A percentile compares a stretch with the other conserved stretches of the same genome.
These are phyloP conservation scores for Drosophila obscura DNA, from an alignment of 1,140 invertebrate genomes.

Conservation along the genomic window DNA sequence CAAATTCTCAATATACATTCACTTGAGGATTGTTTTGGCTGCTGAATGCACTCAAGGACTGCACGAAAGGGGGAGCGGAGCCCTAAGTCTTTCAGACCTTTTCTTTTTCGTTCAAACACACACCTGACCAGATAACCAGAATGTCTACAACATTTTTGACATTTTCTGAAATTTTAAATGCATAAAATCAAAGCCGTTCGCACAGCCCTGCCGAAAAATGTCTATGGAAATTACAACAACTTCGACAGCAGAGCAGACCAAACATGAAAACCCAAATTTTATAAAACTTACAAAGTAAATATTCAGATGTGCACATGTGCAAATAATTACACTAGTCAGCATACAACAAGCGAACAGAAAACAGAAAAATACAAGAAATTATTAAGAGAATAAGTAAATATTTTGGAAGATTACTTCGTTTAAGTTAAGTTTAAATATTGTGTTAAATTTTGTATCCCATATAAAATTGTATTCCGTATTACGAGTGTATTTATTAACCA, in stretches of 20 bases:
- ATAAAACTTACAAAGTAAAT: conserved; percentile 14
- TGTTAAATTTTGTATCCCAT: no score
- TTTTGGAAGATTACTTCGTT: neutral
- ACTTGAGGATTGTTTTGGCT: no score
- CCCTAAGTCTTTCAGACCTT: no score
- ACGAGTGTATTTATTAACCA: no score
- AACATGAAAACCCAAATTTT: neutral
- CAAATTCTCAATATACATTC: neutral
- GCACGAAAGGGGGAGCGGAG: no score
- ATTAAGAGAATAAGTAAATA: neutral
- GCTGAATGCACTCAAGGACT: neutral
- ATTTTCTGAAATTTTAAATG: neutral
- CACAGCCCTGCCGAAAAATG: conserved; percentile 8
- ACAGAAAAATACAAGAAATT: no score
- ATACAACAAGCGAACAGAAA: no score
- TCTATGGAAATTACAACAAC: conserved; percentile 33
- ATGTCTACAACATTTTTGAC: no score
- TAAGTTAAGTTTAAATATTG: neutral
- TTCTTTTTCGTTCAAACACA: no score
- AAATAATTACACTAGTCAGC: no score
- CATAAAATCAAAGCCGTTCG: conserved; percentile 1
- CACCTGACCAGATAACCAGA: no score
- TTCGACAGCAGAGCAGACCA: conserved; percentile 2
- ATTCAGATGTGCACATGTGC: neutral
- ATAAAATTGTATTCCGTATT: no score